phyloP scores from a whole-genome alignment of 2,888 invertebrate species.

The Lasioglossum marginatum region DNA sequence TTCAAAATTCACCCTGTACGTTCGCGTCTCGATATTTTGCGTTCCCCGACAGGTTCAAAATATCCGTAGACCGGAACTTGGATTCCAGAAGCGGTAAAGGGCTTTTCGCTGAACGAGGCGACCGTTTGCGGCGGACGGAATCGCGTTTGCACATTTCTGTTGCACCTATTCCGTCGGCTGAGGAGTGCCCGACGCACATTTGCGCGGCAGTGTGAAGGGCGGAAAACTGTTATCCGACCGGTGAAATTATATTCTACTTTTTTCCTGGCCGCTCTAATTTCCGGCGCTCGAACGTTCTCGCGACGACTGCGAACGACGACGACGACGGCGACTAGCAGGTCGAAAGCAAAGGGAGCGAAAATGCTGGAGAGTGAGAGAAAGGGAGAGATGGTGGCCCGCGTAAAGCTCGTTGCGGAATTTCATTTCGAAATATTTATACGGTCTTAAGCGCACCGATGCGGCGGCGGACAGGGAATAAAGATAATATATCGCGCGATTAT shows the following conservation, averaged over 20 bases:
- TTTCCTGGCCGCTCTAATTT: conserved; percentile 22
- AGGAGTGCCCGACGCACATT: neutral
- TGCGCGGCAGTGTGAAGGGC: neutral
- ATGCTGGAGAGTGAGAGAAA: neutral
- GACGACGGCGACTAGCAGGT: neutral
- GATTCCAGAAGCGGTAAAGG: neutral
- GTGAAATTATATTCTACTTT: conserved; percentile 1
- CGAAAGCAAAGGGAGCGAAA: neutral
- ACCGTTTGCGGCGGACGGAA: neutral
- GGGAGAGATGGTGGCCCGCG: neutral
- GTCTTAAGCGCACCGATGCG: conserved; percentile 40
- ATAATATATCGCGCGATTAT: conserved; percentile 53
- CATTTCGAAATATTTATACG: conserved; percentile 54
- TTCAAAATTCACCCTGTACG: too few relatives aligned
- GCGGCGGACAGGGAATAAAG: conserved; percentile 46
- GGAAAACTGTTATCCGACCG: conserved; percentile 4
- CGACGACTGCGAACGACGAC: neutral
- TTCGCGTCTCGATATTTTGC: too few relatives aligned
- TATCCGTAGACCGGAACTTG: neutral
- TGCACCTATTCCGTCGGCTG: neutral
- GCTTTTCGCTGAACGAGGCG: too few relatives aligned
- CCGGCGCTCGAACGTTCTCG: conserved; percentile 1
- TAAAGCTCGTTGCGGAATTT: conserved; percentile 44
- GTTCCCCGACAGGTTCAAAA: neutral
- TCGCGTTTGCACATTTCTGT: conserved; percentile 1